A percentile compares a stretch with the other conserved stretches of the same genome.
Evolutionary conservation across 2,888 invertebrate genomes (phyloP).

Genomic region (Tupiocoris notatus): DNA sequence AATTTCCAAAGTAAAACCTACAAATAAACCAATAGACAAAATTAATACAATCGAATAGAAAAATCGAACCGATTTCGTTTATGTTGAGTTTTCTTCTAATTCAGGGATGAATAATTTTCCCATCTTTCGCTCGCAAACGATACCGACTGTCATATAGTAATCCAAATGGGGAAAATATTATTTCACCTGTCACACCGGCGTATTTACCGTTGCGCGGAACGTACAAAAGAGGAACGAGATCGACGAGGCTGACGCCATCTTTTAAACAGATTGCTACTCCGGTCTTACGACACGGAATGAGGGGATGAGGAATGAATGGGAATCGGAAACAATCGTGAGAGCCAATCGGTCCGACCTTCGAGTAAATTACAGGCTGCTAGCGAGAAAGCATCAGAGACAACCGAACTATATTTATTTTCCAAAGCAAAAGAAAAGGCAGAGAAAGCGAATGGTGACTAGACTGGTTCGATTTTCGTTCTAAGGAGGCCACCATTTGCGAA

Average conservation of each 20-base stretch:
- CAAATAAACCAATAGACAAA: no score
- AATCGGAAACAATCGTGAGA: background rate
- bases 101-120: no score
- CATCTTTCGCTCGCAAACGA: background rate
- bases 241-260: conserved; percentile 25
- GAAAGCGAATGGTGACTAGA: no score
- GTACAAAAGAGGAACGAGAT: background rate
- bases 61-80: no score
- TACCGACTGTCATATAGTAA: background rate
- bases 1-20: no score
- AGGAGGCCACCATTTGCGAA: no score
- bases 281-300: conserved; percentile 22
- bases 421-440: no score
- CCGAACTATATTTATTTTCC: no score
- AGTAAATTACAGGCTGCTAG: background rate
- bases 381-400: no score
- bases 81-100: no score
- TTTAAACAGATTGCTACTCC: conserved; percentile 33
- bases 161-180: background rate
- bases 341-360: background rate
- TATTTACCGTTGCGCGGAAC: background rate
- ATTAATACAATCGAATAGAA: no score
- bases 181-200: background rate
- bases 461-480: no score
- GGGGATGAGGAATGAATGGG: background rate